Evolutionary conservation across 2,888 invertebrate genomes (phyloP).

Genomic region (Drosophila mettleri): DNA sequence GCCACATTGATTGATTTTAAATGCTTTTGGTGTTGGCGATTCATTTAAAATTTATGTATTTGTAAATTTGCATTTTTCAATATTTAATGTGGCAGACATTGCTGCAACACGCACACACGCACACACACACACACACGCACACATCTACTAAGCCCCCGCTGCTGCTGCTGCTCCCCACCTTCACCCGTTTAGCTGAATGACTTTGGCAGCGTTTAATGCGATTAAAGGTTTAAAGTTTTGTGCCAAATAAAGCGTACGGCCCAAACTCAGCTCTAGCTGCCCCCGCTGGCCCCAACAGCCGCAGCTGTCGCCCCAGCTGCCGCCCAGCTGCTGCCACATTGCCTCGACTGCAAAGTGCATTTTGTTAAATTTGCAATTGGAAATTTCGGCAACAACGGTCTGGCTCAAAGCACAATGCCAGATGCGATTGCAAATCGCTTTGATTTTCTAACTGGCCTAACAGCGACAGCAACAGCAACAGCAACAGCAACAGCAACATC

Average conservation of each 20-base stretch:
- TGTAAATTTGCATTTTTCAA: constrained; percentile 78
- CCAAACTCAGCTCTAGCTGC: constrained; percentile 5
- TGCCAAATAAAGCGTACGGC: constrained; percentile 72
- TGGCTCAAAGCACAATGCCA: constrained; percentile 17
- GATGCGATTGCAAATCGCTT: constrained; percentile 54
- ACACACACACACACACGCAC: constrained; percentile 25
- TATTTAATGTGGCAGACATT: constrained; percentile 70
- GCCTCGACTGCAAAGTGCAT: constrained; percentile 1
- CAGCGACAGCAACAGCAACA: constrained; percentile 23
- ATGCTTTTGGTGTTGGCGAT: constrained; percentile 76
- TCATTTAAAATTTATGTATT: constrained; percentile 77
- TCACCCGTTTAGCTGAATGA: constrained; percentile 35
- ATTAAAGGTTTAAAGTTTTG: constrained; percentile 79
- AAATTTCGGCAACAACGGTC: constrained; percentile 22
- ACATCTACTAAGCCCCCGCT: background rate
- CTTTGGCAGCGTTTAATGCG: constrained; percentile 74
- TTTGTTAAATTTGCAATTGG: constrained; percentile 28
- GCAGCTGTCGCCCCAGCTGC: constrained; percentile 1
- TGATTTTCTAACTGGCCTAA: constrained; percentile 62
- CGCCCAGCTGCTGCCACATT: constrained; percentile 6
- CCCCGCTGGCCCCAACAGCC: background rate
- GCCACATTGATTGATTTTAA: constrained; percentile 76
- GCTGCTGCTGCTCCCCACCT: background rate
- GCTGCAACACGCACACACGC: constrained; percentile 20
- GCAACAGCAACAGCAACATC: constrained; percentile 18